Conservation (phyloP, 2,797 vertebrate genomes). For the Aldrovandia affinis region DNA sequence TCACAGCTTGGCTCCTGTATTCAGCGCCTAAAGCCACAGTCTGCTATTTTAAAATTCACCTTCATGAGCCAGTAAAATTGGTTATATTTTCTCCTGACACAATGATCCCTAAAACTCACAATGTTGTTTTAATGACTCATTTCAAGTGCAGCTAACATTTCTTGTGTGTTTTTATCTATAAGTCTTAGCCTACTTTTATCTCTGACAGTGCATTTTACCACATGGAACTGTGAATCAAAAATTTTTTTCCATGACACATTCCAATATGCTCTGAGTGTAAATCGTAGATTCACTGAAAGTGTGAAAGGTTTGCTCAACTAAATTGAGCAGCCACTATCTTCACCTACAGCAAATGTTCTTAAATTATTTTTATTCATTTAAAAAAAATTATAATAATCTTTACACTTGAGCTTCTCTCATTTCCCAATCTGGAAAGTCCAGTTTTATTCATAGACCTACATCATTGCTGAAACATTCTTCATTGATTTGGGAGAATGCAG, state of each 20-base stretch:
- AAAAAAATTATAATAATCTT: too few relatives aligned
- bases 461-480: not conserved
- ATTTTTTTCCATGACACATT: not conserved
- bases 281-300: not conserved
- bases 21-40: not conserved
- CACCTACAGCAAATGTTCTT: not conserved
- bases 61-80: conserved; percentile 45
- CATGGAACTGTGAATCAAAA: not conserved
- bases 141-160: conserved; percentile 28
- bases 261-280: not conserved
- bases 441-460: not conserved
- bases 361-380: too few relatives aligned
- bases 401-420: too few relatives aligned
- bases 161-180: not conserved
- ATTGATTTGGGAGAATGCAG: not conserved
- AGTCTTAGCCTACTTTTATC: not conserved
- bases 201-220: not conserved
- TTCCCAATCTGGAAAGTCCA: too few relatives aligned
- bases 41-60: conserved; percentile 33
- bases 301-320: too few relatives aligned
- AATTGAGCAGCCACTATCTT: not conserved
- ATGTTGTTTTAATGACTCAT: conserved; percentile 34
- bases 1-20: conserved; percentile 51
- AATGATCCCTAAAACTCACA: conserved; percentile 48
- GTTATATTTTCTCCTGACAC: conserved; percentile 37